These are phyloP conservation scores for Bradypodion ventrale DNA, from an alignment of 2,797 vertebrate species.

Conservation along the genomic window DNA sequence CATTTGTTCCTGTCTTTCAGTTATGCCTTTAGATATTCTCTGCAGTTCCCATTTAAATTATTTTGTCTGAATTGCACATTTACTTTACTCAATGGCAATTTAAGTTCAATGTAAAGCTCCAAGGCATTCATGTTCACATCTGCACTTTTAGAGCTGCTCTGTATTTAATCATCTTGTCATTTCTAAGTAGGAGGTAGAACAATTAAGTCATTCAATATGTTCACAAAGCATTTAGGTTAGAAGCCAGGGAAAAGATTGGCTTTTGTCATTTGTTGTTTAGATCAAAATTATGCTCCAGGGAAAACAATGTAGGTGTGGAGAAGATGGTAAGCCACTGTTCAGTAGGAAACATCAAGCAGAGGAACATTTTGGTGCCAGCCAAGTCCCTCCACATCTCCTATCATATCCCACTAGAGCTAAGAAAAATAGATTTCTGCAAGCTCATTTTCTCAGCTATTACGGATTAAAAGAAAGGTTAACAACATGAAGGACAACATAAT, in stretches of 20 bases:
- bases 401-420: neutral
- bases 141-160: slow-evolving; percentile 1
- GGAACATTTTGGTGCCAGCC: neutral
- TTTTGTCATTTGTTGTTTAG: neutral
- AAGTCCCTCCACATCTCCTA: neutral
- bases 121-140: neutral
- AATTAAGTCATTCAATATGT: neutral
- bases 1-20: slow-evolving; percentile 4
- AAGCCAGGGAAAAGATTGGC: neutral
- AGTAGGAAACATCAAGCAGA: neutral
- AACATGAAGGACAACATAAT: neutral
- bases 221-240: neutral
- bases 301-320: neutral
- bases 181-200: neutral
- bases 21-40: neutral
- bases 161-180: neutral
- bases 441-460: neutral
- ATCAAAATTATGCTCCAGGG: neutral
- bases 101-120: neutral
- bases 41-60: neutral
- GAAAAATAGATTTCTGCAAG: neutral
- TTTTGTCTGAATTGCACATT: slow-evolving; percentile 1
- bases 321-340: neutral
- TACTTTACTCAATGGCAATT: neutral
- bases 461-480: neutral